Evolutionary conservation across 2,797 vertebrate species (phyloP), one percentile per base, ranked within the genome.

Genomic region (Phataginus tricuspis): DNA sequence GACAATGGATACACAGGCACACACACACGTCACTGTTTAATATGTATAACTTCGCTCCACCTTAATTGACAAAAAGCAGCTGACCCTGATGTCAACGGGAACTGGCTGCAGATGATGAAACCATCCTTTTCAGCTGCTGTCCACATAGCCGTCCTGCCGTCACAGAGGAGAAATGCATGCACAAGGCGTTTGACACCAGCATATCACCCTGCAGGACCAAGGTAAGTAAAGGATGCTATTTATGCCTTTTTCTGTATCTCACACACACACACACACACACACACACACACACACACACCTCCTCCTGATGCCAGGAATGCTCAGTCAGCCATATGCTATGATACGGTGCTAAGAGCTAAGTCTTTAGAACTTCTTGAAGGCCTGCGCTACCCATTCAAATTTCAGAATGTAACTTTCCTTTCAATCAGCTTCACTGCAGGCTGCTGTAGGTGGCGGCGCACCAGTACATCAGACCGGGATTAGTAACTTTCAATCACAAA

Each of bases 191-290:
- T 49, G n/a, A 39, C 34, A 71, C 16, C 4, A 84, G 18, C 1
- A 9, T 7, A 15, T 21, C 37, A 42, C 21, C 72, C 31, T 27
- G 1, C 0, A 21, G 0, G 5, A 14, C 25, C 19, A n/a, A 69
- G 21, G 23, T 87, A 78, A 45, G 45, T 45, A 83, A 89, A 78
- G 7, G 21, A 78, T 68, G 25, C 7, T 68, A 57, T 55, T 90
- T 74, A 57, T 90, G 8, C 31, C 55, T 37, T 45, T 19, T 23
- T 29, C 27, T 16, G 13, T 18, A 19, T 61, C 18, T 2, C 37
- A 37, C 37, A 37, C 37, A 37, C 37, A 37, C 37, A 7, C 19
- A 15, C 1, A 13, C 27, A 15, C 13, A 37, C 37, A 37, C 37
- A 37, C 37, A 37, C 37, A 37, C 37, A 7, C 19, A 15, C 1